phyloP scores from a whole-genome alignment of 2,113 vertebrate genomes.

The Bufo bufo region DNA sequence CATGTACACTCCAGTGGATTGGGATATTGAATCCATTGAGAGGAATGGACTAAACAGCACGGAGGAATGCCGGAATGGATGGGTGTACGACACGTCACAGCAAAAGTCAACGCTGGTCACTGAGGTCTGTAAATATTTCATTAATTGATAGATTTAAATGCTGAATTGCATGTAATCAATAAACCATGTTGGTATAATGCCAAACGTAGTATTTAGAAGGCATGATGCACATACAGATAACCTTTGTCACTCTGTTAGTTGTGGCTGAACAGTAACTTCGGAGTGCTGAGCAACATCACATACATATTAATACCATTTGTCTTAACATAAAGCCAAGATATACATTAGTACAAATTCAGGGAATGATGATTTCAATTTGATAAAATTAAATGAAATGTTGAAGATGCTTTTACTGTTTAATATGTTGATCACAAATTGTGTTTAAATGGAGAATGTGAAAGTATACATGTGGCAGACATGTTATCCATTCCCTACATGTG shows the following conservation, averaged over 20 bases:
- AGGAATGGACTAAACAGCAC: constrained; percentile 75
- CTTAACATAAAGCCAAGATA: no score
- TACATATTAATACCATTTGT: no score
- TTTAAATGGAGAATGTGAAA: no score
- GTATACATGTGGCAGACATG: no score
- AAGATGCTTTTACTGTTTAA: no score
- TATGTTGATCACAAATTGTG: no score
- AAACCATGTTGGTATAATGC: background rate
- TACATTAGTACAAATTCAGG: no score
- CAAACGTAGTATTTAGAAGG: background rate
- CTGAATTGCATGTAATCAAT: background rate
- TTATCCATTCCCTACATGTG: no score
- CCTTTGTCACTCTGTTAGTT: background rate
- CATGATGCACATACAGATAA: background rate
- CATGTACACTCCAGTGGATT: constrained; percentile 79
- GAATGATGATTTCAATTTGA: no score
- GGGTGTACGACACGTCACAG: constrained; percentile 69
- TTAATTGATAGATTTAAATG: background rate
- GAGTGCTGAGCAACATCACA: background rate
- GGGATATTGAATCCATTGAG: constrained; percentile 73
- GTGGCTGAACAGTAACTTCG: background rate
- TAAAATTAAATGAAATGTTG: no score
- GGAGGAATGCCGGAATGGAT: constrained; percentile 71
- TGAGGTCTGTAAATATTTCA: constrained; percentile 65
- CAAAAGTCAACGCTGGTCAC: constrained; percentile 70